Base-by-base conservation (phyloP, 1,140 invertebrate species). In the Chironomus striatipennis region DNA sequence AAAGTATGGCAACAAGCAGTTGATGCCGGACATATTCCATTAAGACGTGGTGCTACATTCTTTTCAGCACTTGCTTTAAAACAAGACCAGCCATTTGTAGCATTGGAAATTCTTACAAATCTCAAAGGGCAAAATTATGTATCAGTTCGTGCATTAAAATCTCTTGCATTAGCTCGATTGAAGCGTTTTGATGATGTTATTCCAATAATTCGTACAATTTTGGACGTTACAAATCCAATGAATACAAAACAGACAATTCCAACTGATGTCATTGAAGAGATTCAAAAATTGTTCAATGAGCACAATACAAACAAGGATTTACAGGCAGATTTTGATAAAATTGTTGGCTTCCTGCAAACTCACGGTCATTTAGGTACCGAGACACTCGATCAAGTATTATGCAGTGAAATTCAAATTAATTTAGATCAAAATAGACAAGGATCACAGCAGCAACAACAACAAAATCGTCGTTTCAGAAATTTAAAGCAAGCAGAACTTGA, bases 81-180 rank as follows among this genome's bases (percentile, higher is more conserved):
- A 43, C 89, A 92, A 79, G 87, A 88, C 72, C 80, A 84, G 73
- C 87, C 91, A 57, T 84, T 90, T 21, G 77, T 89, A 43, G 88
- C 90, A 4, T 76, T 92, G 12, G 91, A 94, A 84, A 84, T 92
- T 34, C 75, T 91, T 20, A 79, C 85, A 2, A 76, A 77, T 24
- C 76, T 84, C 10, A 85, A 78, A 77, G 81, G 85, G 64, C 82
- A 84, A 73, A 84, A 87, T 75, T 92, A 90, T 78, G 87, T 91
- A 0, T 88, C 88, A 15, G 78, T 90, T 1, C 86, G 89, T 76
- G 90, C 89, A 84, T 80, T 93, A 12, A 91, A 89, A 82, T 84
- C 85, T 6, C 76, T 82, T 64, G 87, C 88, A 2, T 85, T 90
- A 47, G 80, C 85, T 24, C 80, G 88, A 42, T 76, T 93, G 73